These are phyloP conservation scores for Theodoxus fluviatilis DNA, from an alignment of 2,888 invertebrate genomes.

Conservation along the genomic window DNA sequence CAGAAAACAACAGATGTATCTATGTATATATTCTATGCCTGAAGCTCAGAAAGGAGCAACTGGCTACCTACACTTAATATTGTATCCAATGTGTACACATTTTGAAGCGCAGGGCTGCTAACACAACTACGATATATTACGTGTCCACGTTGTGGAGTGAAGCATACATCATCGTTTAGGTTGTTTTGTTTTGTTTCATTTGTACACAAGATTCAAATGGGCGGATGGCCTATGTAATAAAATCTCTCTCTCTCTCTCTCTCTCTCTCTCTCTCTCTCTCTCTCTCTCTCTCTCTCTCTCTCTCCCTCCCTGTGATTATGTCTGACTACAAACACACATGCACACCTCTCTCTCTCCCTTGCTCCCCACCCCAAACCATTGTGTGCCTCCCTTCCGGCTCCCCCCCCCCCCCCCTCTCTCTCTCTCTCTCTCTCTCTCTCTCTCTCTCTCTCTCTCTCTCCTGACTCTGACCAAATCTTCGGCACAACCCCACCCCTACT, in stretches of 20 bases:
- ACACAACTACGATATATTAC: too few relatives aligned
- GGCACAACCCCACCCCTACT: not conserved
- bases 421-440: constrained; percentile 8
- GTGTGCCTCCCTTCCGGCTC: not conserved
- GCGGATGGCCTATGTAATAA: constrained; percentile 8
- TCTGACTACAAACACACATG: too few relatives aligned
- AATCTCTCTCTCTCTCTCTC: not conserved
- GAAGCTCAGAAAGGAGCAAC: too few relatives aligned
- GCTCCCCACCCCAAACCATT: not conserved
- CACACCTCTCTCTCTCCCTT: constrained; percentile 18
- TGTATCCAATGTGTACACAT: too few relatives aligned
- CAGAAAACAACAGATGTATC: too few relatives aligned
- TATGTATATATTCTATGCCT: too few relatives aligned
- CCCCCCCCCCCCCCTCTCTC: not conserved
- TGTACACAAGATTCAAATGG: constrained; percentile 30
- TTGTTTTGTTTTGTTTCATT: too few relatives aligned
- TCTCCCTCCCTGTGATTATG: constrained; percentile 7
- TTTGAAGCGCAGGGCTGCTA: too few relatives aligned
- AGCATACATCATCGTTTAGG: too few relatives aligned
- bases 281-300: constrained; percentile 9
- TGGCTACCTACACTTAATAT: too few relatives aligned
- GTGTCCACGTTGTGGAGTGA: too few relatives aligned
- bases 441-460: not conserved
- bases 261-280: not conserved
- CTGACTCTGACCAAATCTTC: not conserved